Base-by-base conservation (phyloP, 1,140 invertebrate genomes). In the Habropoda laboriosa region DNA sequence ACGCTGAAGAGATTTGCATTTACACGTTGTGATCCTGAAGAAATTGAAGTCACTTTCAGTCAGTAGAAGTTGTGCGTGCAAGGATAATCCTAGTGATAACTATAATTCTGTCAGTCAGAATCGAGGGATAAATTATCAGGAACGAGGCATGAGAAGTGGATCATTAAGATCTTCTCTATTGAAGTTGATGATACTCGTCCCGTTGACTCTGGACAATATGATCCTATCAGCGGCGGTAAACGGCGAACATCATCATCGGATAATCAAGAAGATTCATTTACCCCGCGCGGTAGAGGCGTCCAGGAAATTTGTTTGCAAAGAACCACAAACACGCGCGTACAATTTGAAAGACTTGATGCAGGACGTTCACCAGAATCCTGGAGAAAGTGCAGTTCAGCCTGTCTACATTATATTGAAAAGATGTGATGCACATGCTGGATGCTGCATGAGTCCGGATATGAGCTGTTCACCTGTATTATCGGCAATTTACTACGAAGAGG, bases 371-470 rank as follows among this genome's bases (percentile, higher is more conserved):
- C 64, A 42, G 6, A 67, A 76, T 80, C 30, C 75, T 0, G 79
- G 70, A 2, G 87, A 86, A 27, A 81, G 49, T 10, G 66, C 77
- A 0, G 74, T 80, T 64, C 83, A 80, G 4, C 89, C 89, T 7
- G 66, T 80, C 35, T 90, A 89, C 55, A 78, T 90, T 0, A 79
- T 90, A 3, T n/a, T 89, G 12, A 86, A 87, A 45, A 80, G 86
- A 8, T 90, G 89, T 64, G 89, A 90, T 40, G 83, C 55, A 21
- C 81, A 90, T 21, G 73, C 89, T 0, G 89, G 89, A 10, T 90
- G 89, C n/a, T 90, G 89, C 35, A 12, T 0, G 8, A 81, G 55
- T 8, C 49, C 76, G 3, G 66, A 82, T 16, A 72, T 82, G 63
- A 85, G 75, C 5, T 90, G 89, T 55, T 57, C 64, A 4, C 85